Conservation (phyloP, 1,140 invertebrate species). For the Zaprionus capensis region DNA sequence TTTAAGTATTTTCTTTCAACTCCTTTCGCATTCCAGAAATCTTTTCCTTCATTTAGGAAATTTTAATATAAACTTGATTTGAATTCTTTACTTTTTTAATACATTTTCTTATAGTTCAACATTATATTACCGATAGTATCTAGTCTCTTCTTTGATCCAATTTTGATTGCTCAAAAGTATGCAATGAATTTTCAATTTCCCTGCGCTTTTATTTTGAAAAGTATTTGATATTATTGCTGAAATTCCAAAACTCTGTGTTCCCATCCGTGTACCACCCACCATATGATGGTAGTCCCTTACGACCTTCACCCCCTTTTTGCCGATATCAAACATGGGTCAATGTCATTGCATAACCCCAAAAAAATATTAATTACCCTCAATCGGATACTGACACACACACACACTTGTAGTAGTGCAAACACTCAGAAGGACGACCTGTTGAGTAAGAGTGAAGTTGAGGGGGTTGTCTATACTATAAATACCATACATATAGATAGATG, state of each 20-base stretch:
- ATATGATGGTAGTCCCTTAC: constrained; percentile 11
- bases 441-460: constrained; percentile 60
- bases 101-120: not conserved
- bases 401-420: constrained; percentile 42
- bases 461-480: constrained; percentile 50
- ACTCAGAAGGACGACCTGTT: constrained; percentile 63
- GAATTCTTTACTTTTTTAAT: not conserved
- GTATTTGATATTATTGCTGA: not conserved
- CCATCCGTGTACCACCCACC: not conserved
- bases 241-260: constrained; percentile 15
- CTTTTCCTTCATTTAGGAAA: not conserved
- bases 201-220: not conserved
- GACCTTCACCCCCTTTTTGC: constrained; percentile 42
- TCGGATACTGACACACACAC: constrained; percentile 18
- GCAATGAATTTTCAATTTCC: constrained; percentile 12
- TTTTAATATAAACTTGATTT: not conserved
- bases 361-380: constrained; percentile 55
- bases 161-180: constrained; percentile 19
- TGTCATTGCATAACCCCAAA: constrained; percentile 46
- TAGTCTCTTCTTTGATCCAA: not conserved
- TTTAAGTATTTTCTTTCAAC: too few species aligned
- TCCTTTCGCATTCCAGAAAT: too few species aligned
- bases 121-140: not conserved
- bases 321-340: constrained; percentile 38
- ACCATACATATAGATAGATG: constrained; percentile 15